A percentile compares a stretch with the other conserved stretches of the same genome.
These are phyloP conservation scores for Panulirus ornatus DNA, from an alignment of 1,140 invertebrate genomes.

Conservation along the genomic window DNA sequence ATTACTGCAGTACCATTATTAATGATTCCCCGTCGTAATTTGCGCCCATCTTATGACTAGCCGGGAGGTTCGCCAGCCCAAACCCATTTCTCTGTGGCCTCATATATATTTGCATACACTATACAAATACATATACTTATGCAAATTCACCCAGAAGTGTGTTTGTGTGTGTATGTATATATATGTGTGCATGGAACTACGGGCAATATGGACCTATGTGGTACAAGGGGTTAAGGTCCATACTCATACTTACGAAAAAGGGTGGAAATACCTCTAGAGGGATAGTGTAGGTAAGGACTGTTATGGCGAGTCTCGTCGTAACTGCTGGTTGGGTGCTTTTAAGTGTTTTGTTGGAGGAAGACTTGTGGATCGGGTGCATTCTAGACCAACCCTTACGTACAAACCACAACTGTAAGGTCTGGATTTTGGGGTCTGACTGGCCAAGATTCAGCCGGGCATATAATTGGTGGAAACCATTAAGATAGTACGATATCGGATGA, in stretches of 20 bases:
- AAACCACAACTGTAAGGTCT: neutral
- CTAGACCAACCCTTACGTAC: neutral
- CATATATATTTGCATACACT: constrained; percentile 68
- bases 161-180: constrained; percentile 41
- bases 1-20: constrained; percentile 71
- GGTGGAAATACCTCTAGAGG: no score
- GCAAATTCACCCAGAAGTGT: constrained; percentile 58
- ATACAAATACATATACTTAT: constrained; percentile 71
- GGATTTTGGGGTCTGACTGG: neutral
- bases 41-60: constrained; percentile 49
- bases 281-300: no score
- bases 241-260: no score
- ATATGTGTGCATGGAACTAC: constrained; percentile 7
- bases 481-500: constrained; percentile 47
- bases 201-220: neutral
- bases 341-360: constrained; percentile 19
- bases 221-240: no score
- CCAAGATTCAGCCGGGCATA: constrained; percentile 39
- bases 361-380: neutral
- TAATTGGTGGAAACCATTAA: constrained; percentile 54
- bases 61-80: neutral
- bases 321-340: constrained; percentile 38
- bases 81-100: constrained; percentile 47
- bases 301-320: neutral
- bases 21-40: constrained; percentile 58